phyloP scores from a whole-genome alignment of 2,888 invertebrate species.

The Lepeophtheirus nordmannii region DNA sequence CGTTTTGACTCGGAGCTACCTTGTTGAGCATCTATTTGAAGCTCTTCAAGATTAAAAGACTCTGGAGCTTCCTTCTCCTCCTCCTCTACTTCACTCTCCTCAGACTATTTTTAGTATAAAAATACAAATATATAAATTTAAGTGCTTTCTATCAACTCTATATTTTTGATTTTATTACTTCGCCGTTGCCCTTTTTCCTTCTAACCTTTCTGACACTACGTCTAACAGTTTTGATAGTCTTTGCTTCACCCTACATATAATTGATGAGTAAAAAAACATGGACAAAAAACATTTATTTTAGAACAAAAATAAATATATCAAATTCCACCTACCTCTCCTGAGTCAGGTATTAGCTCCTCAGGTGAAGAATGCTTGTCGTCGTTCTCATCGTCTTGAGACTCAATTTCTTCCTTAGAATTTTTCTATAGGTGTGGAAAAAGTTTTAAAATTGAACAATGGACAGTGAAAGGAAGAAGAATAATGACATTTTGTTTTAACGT shows the following conservation, averaged over 20 bases:
- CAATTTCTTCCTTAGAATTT: no score
- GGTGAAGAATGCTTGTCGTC: no score
- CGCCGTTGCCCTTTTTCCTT: not conserved
- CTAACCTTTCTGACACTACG: not conserved
- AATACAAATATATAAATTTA: not conserved
- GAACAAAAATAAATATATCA: no score
- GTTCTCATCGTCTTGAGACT: no score
- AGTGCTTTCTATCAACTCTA: not conserved
- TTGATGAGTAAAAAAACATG: not conserved
- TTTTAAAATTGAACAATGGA: no score
- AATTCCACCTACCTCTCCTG: not conserved
- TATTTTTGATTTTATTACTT: not conserved
- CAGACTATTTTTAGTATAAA: not conserved
- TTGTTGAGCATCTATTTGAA: not conserved
- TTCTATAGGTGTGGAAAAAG: no score
- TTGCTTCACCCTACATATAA: conserved; percentile 3
- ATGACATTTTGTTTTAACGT: no score
- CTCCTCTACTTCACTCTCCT: not conserved
- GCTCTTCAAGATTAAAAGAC: not conserved
- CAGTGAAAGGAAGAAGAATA: no score
- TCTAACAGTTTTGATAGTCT: conserved; percentile 1
- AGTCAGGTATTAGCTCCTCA: not conserved
- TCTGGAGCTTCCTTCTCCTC: not conserved
- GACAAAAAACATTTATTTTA: not conserved
- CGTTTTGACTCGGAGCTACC: not conserved